Conservation (phyloP, 92 coral and sea anemone genomes). For the Zoanthus sansibaricus region DNA sequence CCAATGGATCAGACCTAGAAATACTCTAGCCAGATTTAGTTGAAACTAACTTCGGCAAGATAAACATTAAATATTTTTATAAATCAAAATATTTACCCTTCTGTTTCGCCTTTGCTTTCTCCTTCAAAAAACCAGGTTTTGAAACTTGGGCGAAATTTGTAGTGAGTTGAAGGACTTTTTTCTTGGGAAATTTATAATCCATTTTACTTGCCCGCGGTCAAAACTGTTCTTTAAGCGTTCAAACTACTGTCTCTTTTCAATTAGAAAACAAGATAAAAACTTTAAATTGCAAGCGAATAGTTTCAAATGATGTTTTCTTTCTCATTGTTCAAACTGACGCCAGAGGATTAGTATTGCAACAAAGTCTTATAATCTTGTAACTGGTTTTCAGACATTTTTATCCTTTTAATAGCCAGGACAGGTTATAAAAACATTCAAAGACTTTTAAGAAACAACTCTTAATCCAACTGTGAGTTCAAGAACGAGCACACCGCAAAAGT, state of each 20-base stretch:
- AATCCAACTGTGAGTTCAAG: constrained; percentile 34
- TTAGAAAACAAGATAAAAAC: not conserved
- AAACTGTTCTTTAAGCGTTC: not conserved
- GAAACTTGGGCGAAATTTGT: constrained; percentile 45
- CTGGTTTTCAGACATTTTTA: constrained; percentile 18
- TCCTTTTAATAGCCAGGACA: not conserved
- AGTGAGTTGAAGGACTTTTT: constrained; percentile 20
- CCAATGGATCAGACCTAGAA: no score
- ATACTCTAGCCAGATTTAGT: no score
- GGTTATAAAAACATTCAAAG: not conserved
- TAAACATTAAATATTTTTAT: no score
- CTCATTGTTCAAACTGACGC: constrained; percentile 3
- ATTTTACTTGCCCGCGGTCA: not conserved
- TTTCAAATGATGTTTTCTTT: constrained; percentile 8
- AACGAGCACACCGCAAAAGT: not conserved
- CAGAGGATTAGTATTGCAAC: constrained; percentile 1
- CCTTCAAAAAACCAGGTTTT: constrained; percentile 7
- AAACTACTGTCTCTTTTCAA: not conserved
- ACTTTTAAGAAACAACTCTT: not conserved
- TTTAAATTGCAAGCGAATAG: not conserved
- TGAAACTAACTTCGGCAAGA: no score
- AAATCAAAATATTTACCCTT: constrained; percentile 33
- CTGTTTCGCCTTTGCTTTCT: not conserved
- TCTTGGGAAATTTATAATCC: constrained; percentile 27
- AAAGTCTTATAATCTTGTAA: not conserved